These are phyloP conservation scores for Serripes groenlandicus DNA, from an alignment of 2,888 invertebrate species.

Conservation along the genomic window DNA sequence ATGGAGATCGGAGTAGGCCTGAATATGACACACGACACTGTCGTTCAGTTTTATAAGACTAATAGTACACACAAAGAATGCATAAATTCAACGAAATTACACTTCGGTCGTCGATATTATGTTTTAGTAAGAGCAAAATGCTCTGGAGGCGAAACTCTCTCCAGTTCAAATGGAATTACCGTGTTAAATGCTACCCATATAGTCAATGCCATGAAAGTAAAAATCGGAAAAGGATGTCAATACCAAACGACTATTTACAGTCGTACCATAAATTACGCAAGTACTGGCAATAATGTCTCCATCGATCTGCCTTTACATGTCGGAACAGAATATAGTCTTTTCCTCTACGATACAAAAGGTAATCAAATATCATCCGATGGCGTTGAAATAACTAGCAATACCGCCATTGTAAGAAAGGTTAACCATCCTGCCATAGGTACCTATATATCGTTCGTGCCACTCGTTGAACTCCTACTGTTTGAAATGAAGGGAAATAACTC, in stretches of 20 bases:
- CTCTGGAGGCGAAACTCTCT: slow-evolving; percentile 41
- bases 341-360: background rate
- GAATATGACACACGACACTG: background rate
- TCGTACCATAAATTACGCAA: background rate
- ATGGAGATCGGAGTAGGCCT: slow-evolving; percentile 31
- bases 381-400: background rate
- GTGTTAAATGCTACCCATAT: slow-evolving; percentile 28
- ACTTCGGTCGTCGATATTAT: slow-evolving; percentile 5
- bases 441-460: background rate
- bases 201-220: slow-evolving; percentile 9
- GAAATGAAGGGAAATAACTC: background rate
- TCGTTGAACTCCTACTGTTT: background rate
- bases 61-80: slow-evolving; percentile 1
- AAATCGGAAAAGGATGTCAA: background rate
- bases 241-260: background rate
- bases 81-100: slow-evolving; percentile 6
- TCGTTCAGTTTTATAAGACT: background rate
- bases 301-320: background rate
- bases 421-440: background rate
- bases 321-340: background rate
- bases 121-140: slow-evolving; percentile 36
- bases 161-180: slow-evolving; percentile 60
- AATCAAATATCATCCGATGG: background rate
- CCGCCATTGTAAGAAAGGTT: background rate
- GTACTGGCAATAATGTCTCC: background rate